Conservation (phyloP, 2,113 vertebrate species). For the Triplophysa rosa region DNA sequence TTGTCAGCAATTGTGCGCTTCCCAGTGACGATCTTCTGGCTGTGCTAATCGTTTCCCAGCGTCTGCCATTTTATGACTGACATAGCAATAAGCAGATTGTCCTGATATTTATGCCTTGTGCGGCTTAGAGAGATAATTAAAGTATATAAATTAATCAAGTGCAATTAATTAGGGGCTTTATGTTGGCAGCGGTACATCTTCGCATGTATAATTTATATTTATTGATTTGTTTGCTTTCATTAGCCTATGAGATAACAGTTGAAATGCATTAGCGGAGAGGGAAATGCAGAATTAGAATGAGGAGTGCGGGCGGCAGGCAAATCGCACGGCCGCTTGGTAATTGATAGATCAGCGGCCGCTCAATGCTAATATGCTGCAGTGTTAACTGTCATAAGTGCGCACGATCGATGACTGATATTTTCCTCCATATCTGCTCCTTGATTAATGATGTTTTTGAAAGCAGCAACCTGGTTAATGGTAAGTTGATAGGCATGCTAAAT, state of each 20-base stretch:
- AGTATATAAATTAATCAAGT: slow-evolving; percentile 99
- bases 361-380: slow-evolving; percentile 96
- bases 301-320: slow-evolving; percentile 69
- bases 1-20: slow-evolving; percentile 82
- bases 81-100: slow-evolving; percentile 99
- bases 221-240: slow-evolving; percentile 99
- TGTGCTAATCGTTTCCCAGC: slow-evolving; percentile 90
- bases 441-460: slow-evolving; percentile 97
- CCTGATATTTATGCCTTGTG: slow-evolving; percentile 99
- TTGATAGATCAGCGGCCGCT: slow-evolving; percentile 97
- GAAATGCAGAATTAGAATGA: slow-evolving; percentile 99
- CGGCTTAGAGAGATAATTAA: slow-evolving; percentile 99
- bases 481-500: slow-evolving; percentile 94
- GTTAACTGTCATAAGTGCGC: slow-evolving; percentile 99
- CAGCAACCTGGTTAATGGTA: slow-evolving; percentile 87
- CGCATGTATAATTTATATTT: slow-evolving; percentile 99
- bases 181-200: slow-evolving; percentile 98
- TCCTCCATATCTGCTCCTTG: slow-evolving; percentile 86
- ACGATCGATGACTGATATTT: slow-evolving; percentile 97
- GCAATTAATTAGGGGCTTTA: slow-evolving; percentile 99
- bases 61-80: slow-evolving; percentile 97
- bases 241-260: slow-evolving; percentile 99
- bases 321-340: slow-evolving; percentile 79
- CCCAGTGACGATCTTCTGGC: slow-evolving; percentile 79
- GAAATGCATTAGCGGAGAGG: slow-evolving; percentile 95